Evolutionary conservation across 1,140 invertebrate species (phyloP), one percentile per base, ranked within the genome.

Genomic region (Anastrepha ludens): DNA sequence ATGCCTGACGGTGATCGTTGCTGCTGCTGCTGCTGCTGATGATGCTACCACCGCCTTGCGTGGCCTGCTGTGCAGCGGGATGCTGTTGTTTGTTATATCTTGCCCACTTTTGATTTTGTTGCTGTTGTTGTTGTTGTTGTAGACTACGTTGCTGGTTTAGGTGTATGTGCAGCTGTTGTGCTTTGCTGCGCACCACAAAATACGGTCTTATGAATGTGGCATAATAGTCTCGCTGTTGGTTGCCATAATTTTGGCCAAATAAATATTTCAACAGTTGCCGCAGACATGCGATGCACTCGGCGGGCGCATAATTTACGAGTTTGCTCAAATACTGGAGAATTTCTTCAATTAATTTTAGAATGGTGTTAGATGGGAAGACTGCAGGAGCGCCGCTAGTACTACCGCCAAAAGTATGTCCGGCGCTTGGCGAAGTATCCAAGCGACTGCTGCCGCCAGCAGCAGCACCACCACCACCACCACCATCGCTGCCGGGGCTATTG

Each of bases 181-280:
- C 88, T 86, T 86, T 88, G 87, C 89, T 88, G 88, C 90, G 91
- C 86, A 90, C 91, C 89, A 60, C 89, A 90, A 93, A 93, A 88
- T 91, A 92, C 85, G 91, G 88, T 44, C 89, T 90, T 88, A 91
- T 89, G 86, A 91, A 91, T 88, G 91, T 85, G 87, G 88, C 41
- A 88, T 92, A 89, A 87, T 91, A 88, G 59, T 89, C 91, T 60
- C 87, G 89, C 88, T 90, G 89, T 88, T 90, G 88, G 86, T 94
- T 94, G 58, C 94, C 94, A 87, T 97, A 94, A 93, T 97, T 97
- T 44, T 95, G 96, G 55, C 95, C 96, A 94, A 97, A 98, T 86
- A 98, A 93, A 91, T 96, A 96, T 93, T 97, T 97, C 65, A 98
- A 92, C 78, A 98, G 91, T 94, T 97, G 97, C 89, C 97, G 95